Evolutionary conservation across 2,113 vertebrate genomes (phyloP), one percentile per base, ranked within the genome.

Genomic region (Hippocampus zosterae): DNA sequence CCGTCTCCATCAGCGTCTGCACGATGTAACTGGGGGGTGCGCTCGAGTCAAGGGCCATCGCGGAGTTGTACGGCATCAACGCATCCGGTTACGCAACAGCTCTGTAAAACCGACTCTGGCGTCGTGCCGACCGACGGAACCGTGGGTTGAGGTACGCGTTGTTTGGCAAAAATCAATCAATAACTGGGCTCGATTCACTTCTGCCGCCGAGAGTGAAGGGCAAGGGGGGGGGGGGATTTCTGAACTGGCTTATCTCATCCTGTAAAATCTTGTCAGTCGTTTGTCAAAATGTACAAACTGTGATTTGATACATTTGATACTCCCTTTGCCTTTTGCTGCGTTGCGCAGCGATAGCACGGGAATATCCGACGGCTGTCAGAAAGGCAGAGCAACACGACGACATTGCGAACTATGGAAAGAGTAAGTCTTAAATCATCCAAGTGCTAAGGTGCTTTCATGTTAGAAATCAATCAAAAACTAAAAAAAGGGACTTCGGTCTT

Each of bases 1-100:
- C 95, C 0, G 95, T 96, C 88, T 96, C 95, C 95, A 96, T 96
- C 87, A 96, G 89, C 76, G 94, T 94, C 90, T 96, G 95, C 70
- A 96, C 94, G 0, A 96, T 95, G 86, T 95, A 95, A 80, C 95
- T 95, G 89, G 72, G 72, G 60, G 4, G 60, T 60, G 60, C 2
- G 40, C 21, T 0, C 0, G 1, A 25, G 90, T 92, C 84, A 93
- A 92, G 88, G 90, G 69, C 71, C 63, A 79, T 70, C 67, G 76
- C 13, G 1, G 52, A n/a, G 52, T 50, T 48, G 46, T 48, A 18
- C 12, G 19, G 18, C 48, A 4, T 50, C 18, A 6, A 50, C 48
- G 19, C 46, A 50, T 21, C 10, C 2, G 10, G 10, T 53, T 53
- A 53, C 4, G 52, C 4, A 55, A 40, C 25, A 50, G 21, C 25